phyloP scores from a whole-genome alignment of 2,888 invertebrate genomes.

The Nomada fucata region DNA sequence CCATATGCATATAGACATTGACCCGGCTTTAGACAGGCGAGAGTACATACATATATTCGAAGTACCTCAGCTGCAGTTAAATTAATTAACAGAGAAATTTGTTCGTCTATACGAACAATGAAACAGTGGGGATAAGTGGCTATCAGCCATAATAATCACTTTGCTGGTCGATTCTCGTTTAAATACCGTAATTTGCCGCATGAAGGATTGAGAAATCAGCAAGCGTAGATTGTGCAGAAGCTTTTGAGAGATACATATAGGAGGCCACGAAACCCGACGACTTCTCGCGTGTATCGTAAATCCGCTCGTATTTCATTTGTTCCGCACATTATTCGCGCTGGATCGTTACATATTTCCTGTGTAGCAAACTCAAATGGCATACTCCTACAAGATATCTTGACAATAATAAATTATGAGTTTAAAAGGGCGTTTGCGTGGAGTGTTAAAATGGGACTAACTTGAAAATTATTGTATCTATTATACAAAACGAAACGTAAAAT shows the following conservation, averaged over 20 bases:
- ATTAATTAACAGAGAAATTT: conserved; percentile 29
- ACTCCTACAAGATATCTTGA: not conserved
- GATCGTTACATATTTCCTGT: conserved; percentile 20
- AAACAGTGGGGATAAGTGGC: not conserved
- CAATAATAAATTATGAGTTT: not conserved
- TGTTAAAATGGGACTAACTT: too few relatives aligned
- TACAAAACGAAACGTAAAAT: too few relatives aligned
- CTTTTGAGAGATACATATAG: conserved; percentile 16
- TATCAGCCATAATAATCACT: not conserved
- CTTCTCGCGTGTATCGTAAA: conserved; percentile 8
- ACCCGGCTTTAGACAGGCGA: not conserved
- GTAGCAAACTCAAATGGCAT: not conserved
- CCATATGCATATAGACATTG: not conserved
- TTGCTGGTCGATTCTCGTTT: conserved; percentile 4
- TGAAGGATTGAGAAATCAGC: conserved; percentile 28
- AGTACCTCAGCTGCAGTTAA: not conserved
- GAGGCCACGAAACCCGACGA: not conserved
- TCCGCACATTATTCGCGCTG: not conserved
- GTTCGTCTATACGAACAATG: not conserved
- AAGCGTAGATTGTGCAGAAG: conserved; percentile 33
- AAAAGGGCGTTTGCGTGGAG: too few relatives aligned
- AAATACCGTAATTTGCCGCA: conserved; percentile 12
- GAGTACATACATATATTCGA: not conserved
- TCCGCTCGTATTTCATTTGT: conserved; percentile 35
- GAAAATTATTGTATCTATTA: too few relatives aligned